Evolutionary conservation across 2,888 invertebrate species (phyloP).

Genomic region (Platerodrilus igneus): DNA sequence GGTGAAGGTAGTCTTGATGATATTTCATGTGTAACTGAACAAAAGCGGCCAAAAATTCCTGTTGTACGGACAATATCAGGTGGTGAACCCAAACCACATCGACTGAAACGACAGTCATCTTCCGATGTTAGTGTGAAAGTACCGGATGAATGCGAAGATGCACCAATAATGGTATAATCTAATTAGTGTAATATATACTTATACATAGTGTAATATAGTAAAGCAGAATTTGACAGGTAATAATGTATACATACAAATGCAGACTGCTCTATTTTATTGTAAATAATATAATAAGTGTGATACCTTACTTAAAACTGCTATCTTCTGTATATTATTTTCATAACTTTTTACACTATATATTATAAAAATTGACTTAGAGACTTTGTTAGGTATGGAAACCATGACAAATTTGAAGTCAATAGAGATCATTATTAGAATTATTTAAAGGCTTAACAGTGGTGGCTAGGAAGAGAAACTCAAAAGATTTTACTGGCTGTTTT

Average conservation of each 20-base stretch:
- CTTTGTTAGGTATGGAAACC: slow-evolving; percentile 16
- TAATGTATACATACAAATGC: slow-evolving; percentile 18
- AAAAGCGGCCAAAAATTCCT: slow-evolving; percentile 38
- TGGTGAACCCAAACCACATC: slow-evolving; percentile 38
- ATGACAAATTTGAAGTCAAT: slow-evolving; percentile 23
- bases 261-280: slow-evolving; percentile 22
- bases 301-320: slow-evolving; percentile 24
- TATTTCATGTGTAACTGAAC: slow-evolving; percentile 45
- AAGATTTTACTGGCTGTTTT: no score
- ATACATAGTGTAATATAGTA: slow-evolving; percentile 19
- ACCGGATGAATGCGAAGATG: slow-evolving; percentile 46
- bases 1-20: slow-evolving; percentile 74
- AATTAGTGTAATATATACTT: slow-evolving; percentile 20
- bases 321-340: slow-evolving; percentile 31
- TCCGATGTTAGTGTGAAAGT: slow-evolving; percentile 44
- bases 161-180: slow-evolving; percentile 48
- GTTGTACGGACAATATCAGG: slow-evolving; percentile 46
- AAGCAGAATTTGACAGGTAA: slow-evolving; percentile 22
- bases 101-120: slow-evolving; percentile 46
- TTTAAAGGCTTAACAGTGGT: no score
- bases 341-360: slow-evolving; percentile 28
- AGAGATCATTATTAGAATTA: no score
- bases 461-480: no score
- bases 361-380: slow-evolving; percentile 16
- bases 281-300: slow-evolving; percentile 25